These are phyloP conservation scores for Rhinophrynus dorsalis DNA, from an alignment of 2,797 vertebrate species.

Conservation along the genomic window DNA sequence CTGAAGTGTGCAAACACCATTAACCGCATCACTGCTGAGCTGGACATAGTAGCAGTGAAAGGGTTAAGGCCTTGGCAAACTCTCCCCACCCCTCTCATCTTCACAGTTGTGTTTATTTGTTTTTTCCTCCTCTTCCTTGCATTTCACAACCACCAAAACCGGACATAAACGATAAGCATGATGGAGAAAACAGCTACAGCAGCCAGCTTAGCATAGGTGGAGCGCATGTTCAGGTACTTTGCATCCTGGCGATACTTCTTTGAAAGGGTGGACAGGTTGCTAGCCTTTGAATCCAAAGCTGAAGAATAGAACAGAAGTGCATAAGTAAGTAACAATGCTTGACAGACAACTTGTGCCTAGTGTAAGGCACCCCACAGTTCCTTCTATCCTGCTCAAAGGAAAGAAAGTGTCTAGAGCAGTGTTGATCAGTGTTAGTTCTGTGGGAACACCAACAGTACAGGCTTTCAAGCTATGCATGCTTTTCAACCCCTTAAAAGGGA, in stretches of 20 bases:
- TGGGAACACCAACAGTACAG: too few species aligned
- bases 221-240: constrained; percentile 97
- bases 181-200: constrained; percentile 94
- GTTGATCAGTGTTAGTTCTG: too few species aligned
- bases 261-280: constrained; percentile 92
- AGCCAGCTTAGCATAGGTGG: constrained; percentile 96
- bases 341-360: too few species aligned
- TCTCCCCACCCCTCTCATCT: constrained; percentile 52
- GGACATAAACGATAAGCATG: constrained; percentile 96
- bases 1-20: not conserved
- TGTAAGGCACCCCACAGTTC: too few species aligned
- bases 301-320: constrained; percentile 29
- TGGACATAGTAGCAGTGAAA: constrained; percentile 5
- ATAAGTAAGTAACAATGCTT: not conserved
- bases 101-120: too few species aligned
- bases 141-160: constrained; percentile 98
- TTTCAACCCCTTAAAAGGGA: too few species aligned
- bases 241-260: constrained; percentile 97
- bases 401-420: too few species aligned
- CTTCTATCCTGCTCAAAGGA: too few species aligned
- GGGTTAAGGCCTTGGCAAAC: not conserved
- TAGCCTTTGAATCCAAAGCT: constrained; percentile 97
- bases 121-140: constrained; percentile 35
- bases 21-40: not conserved
- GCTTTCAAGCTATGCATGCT: too few species aligned